Conservation (phyloP, 2,888 invertebrate species). For the Lochmaea capreae region DNA sequence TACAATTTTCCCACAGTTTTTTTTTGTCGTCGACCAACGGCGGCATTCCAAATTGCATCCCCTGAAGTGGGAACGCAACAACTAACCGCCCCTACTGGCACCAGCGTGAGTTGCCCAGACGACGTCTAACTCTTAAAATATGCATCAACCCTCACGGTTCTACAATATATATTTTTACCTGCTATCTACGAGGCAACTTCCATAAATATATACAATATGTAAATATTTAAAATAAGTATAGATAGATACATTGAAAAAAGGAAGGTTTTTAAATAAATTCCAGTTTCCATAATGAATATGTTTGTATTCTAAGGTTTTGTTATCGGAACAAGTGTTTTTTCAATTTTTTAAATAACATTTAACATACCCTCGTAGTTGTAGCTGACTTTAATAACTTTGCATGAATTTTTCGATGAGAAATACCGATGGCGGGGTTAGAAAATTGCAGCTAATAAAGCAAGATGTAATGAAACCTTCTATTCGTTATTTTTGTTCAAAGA, state of each 20-base stretch:
- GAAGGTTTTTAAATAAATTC: no score
- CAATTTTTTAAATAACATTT: not conserved
- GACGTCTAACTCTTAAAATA: conserved; percentile 45
- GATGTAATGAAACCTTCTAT: conserved; percentile 24
- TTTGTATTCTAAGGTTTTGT: not conserved
- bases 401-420: conserved; percentile 23
- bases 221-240: no score
- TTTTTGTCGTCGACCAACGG: conserved; percentile 44
- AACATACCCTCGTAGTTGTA: not conserved
- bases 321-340: not conserved
- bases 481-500: not conserved
- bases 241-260: no score
- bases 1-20: conserved; percentile 57
- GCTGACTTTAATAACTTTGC: conserved; percentile 21
- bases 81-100: conserved; percentile 29
- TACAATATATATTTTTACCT: conserved; percentile 17
- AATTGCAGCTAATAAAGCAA: conserved; percentile 34
- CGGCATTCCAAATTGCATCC: conserved; percentile 53
- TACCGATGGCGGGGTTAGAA: conserved; percentile 20
- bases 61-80: conserved; percentile 52
- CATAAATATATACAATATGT: not conserved
- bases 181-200: conserved; percentile 11
- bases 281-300: not conserved
- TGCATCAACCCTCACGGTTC: conserved; percentile 39
- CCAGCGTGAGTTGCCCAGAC: conserved; percentile 40